Evolutionary conservation across 2,113 vertebrate genomes (phyloP).

Genomic region (Hypanus sabinus): DNA sequence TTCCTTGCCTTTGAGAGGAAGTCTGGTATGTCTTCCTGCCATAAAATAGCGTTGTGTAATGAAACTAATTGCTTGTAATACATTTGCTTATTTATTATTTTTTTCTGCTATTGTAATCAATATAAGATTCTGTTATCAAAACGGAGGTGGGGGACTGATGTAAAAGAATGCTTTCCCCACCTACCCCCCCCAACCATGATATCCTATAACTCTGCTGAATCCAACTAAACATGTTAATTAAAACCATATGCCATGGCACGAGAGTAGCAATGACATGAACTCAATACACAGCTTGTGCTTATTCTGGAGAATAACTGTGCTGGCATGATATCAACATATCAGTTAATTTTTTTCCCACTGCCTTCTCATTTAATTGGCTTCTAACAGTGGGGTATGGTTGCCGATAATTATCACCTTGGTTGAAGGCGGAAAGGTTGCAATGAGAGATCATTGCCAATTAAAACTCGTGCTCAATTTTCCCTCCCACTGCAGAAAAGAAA

Average conservation of each 20-base stretch:
- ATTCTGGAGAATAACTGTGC: background rate
- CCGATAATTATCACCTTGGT: background rate
- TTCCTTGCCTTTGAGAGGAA: constrained; percentile 55
- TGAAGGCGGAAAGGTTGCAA: background rate
- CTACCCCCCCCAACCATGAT: no score
- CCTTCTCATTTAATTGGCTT: background rate
- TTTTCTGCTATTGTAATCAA: background rate
- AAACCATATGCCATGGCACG: background rate
- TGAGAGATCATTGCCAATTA: background rate
- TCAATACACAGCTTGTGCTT: background rate
- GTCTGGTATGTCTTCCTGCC: constrained; percentile 61
- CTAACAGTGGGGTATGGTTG: background rate
- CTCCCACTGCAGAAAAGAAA: background rate
- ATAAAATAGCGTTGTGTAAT: background rate
- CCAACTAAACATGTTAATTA: background rate
- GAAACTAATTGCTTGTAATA: background rate
- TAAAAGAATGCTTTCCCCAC: background rate
- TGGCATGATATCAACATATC: background rate
- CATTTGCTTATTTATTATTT: background rate
- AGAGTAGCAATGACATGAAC: background rate
- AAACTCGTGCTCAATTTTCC: background rate
- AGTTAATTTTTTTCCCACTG: background rate
- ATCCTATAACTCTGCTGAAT: constrained; percentile 8
- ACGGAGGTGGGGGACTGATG: background rate
- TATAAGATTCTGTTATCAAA: background rate